A percentile compares a stretch with the other conserved stretches of the same genome.
Evolutionary conservation across 2,113 vertebrate species (phyloP).

Genomic region (Cairina moschata): DNA sequence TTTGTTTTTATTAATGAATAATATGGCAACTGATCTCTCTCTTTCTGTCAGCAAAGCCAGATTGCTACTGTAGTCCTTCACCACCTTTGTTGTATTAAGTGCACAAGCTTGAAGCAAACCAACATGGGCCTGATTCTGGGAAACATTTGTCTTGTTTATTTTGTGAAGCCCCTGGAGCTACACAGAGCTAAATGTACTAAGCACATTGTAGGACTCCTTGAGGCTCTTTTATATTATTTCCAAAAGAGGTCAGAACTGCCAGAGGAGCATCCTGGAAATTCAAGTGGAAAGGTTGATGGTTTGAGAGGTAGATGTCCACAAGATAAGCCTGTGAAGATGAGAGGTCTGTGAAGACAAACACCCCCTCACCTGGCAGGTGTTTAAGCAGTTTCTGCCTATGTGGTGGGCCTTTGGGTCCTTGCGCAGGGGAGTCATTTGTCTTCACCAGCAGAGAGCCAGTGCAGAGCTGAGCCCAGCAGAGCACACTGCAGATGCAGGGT

Average conservation of each 20-base stretch:
- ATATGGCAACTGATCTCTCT: not conserved
- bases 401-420: not conserved
- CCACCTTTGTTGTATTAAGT: not conserved
- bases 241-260: not conserved
- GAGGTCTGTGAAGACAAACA: not conserved
- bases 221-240: not conserved
- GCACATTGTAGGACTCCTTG: not conserved
- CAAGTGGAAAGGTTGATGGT: not conserved
- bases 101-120: not conserved
- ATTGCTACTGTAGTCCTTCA: not conserved
- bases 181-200: not conserved
- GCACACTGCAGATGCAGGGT: not conserved
- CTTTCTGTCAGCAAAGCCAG: not conserved
- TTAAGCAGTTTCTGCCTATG: not conserved
- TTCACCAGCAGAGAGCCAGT: not conserved
- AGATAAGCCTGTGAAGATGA: not conserved
- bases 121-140: not conserved
- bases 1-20: not conserved
- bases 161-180: not conserved
- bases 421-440: not conserved
- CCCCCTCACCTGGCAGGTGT: not conserved
- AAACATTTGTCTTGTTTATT: not conserved
- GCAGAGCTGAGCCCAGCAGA: not conserved
- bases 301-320: fast-evolving
- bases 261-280: not conserved